Base-by-base conservation (phyloP, 2,888 invertebrate species). In the Serripes groenlandicus region DNA sequence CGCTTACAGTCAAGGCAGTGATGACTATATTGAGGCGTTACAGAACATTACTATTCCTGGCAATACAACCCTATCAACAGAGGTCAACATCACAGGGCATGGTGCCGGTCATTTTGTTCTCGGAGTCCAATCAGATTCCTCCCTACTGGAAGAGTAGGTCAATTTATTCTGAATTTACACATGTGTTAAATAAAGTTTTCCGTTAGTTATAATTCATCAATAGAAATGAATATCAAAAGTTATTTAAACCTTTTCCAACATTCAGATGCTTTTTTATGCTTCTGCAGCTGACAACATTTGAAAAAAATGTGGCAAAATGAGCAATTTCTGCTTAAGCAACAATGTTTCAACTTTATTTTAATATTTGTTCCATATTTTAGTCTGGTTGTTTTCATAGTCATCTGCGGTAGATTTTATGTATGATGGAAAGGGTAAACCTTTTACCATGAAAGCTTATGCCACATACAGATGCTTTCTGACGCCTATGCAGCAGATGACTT, bases 81-180 rank as follows among this genome's bases (percentile, higher is more conserved):
- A 56, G n/a, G 77, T 93, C 42, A 83, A 78, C 11, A 69, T 93
- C 9, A 87, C 77, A 62, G 91, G 89, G 9, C 34, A 75, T 2
- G 88, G 89, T 71, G 90, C 91, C 30, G 93, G 93, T 28, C 90
- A 92, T 81, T 62, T 93, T 15, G 91, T 85, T 26, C 76, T 93
- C 9, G 92, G 93, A 9, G 56, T 93, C 9, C 91, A 92, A 70
- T 89, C 91, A 3, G 87, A 91, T 23, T 90, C 92, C n/a, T 5
- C 71, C 21, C 85, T 92, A 68, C 77, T 93, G 23, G 69, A 86
- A 66, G 78, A 90, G 92, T 92, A 86, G 82, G 78, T 23, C 2
- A 15, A 49, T 15, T 21, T 49, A 49, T 49, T 49, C 15, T 5
- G 49, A 21, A 21, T 49, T 49, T 49, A 21, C 7, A 49, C 49